Base-by-base conservation (phyloP, 2,888 invertebrate genomes). In the Tenthredo amoena region DNA sequence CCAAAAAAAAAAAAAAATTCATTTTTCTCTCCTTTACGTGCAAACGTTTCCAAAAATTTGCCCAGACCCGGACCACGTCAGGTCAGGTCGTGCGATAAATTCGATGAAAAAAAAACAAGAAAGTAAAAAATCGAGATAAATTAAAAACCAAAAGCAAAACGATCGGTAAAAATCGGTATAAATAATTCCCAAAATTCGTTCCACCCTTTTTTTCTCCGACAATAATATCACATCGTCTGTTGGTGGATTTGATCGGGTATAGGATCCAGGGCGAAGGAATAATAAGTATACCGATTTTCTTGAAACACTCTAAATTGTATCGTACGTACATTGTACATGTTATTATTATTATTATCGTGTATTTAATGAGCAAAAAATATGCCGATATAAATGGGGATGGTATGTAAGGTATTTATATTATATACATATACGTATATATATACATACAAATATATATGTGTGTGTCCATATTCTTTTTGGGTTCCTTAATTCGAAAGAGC, bases 401-500 rank as follows among this genome's bases (percentile, higher is more conserved):
- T 68, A 68, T 68, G 34, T 31, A 68, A 34, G 31, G 68, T 68
- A 31, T 68, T 26, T 68, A 68, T 68, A 68, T 26, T 26, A 34
- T 34, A 68, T 68, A 68, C 3, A 5, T 34, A 26, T 62, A 21
- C 10, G 2, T 31, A 31, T 65, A 26, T 9, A 10, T 21, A n/a
- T n/a, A n/a, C n/a, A n/a, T n/a, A n/a, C n/a, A n/a, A n/a, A n/a
- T n/a, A 26, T 26, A 2, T 26, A 31, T 65, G 15, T 68, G 34
- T 68, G 6, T 68, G 68, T 68, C 68, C 34, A 31, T 34, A 7
- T 50, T 74, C 40, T 68, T 43, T 37, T 21, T 31, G 55, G 37
- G 43, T n/a, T 37, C 58, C 68, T 83, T 68, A 83, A 83, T 68
- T 68, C 82, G 68, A 83, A 68, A 47, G 68, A 83, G 47, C 47